Evolutionary conservation across 1,140 invertebrate genomes (phyloP), one percentile per base, ranked within the genome.

Genomic region (Nixonia krombeini): DNA sequence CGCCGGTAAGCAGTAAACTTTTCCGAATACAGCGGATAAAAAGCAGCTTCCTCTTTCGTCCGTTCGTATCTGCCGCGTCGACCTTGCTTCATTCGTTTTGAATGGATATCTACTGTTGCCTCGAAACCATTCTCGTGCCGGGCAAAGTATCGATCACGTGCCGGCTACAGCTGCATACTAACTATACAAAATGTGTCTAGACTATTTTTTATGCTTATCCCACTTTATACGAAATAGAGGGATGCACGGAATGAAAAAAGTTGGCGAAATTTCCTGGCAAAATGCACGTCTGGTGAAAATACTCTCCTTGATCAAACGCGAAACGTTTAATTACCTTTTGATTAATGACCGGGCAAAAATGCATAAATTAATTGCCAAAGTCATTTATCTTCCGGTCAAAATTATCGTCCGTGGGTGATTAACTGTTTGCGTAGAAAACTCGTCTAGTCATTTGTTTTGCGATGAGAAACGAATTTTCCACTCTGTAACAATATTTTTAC

Each of bases 151-250:
- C 70, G 76, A 75, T 73, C 67, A 72, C 49, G 13, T 25, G 10
- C 21, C 37, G 28, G 37, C 26, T 52, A 46, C 47, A 42, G 55
- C 45, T 70, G 50, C 65, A 75, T 76, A 62, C 67, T 75, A 75
- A 76, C 75, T 73, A 55, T 67, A 74, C 66, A 69, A 55, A 78
- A 78, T 75, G 56, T 66, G 75, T 78, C 76, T 77, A 75, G 75
- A 77, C 75, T 71, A 77, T 75, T 78, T 77, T 76, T 78, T 78
- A 75, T 69, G 58, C 63, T 75, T 75, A 78, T 75, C 63, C 53
- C 51, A 59, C 50, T 73, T 76, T 70, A 63, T 68, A 72, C 71
- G 62, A 68, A 76, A 73, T 71, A 67, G 55, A 69, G 58, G 42
- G 37, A 64, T 12, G 29, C 38, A 33, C 7, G 18, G 21, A 31